phyloP scores from a whole-genome alignment of 2,113 vertebrate species.

The Hemicordylus capensis region DNA sequence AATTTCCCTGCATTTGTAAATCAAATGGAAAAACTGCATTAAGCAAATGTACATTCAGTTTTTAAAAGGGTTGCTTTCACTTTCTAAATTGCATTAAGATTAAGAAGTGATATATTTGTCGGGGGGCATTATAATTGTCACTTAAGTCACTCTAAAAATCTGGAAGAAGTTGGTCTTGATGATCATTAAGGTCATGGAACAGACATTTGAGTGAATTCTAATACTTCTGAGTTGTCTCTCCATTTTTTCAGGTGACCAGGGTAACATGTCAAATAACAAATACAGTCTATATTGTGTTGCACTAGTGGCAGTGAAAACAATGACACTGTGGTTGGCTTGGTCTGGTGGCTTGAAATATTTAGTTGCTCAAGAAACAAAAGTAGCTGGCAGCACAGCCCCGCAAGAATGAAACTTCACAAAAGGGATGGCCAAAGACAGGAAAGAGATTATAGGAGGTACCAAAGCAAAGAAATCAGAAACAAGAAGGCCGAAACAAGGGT shows the following conservation, averaged over 20 bases:
- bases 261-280: background rate
- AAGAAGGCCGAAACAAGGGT: background rate
- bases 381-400: background rate
- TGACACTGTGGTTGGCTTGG: background rate
- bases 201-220: background rate
- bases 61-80: background rate
- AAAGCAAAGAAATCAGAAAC: background rate
- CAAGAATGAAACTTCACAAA: background rate
- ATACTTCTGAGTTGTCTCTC: background rate
- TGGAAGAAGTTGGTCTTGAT: background rate
- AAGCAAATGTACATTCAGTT: background rate
- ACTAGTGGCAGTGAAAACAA: background rate
- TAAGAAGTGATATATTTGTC: background rate
- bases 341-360: background rate
- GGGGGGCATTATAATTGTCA: background rate
- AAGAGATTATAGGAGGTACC: background rate
- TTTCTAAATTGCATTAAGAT: background rate
- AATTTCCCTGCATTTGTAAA: background rate
- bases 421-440: background rate
- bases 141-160: background rate
- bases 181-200: background rate
- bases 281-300: background rate
- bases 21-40: background rate
- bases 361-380: background rate
- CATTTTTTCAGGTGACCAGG: background rate